Conservation (phyloP, 1,140 invertebrate genomes). For the Drosophila novamexicana region DNA sequence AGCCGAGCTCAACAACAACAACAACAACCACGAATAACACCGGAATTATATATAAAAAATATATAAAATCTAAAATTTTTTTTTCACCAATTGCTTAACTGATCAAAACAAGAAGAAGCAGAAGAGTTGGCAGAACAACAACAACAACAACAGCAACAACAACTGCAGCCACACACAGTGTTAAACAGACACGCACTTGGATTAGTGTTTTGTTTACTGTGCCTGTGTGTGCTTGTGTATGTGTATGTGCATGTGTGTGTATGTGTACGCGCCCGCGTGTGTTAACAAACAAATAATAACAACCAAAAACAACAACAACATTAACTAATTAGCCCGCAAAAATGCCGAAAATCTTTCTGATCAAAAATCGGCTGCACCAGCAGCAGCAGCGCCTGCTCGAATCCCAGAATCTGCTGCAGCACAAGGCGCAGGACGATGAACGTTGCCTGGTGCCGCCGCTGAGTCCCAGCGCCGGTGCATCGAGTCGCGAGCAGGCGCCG, state of each 20-base stretch:
- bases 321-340: slow-evolving; percentile 44
- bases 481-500: slow-evolving; percentile 20
- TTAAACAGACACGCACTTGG: slow-evolving; percentile 81
- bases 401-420: slow-evolving; percentile 88
- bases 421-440: slow-evolving; percentile 85
- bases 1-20: slow-evolving; percentile 54
- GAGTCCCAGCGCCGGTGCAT: slow-evolving; percentile 65
- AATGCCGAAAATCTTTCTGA: slow-evolving; percentile 96
- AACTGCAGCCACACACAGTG: slow-evolving; percentile 27
- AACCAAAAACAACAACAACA: slow-evolving; percentile 25
- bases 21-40: slow-evolving; percentile 18
- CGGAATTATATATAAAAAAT: slow-evolving; percentile 2
- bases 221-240: slow-evolving; percentile 20
- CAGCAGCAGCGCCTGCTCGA: slow-evolving; percentile 93
- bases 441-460: slow-evolving; percentile 76
- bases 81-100: slow-evolving; percentile 4
- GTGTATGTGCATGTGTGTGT: slow-evolving; percentile 6
- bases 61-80: slow-evolving; percentile 15
- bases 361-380: slow-evolving; percentile 94
- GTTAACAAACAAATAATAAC: slow-evolving; percentile 3
- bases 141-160: slow-evolving; percentile 3
- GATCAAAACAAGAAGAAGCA: slow-evolving; percentile 2
- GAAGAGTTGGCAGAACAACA: not conserved
- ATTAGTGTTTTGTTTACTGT: slow-evolving; percentile 81
- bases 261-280: slow-evolving; percentile 21